Evolutionary conservation across 1,140 invertebrate genomes (phyloP).

Genomic region (Nephila pilipes): DNA sequence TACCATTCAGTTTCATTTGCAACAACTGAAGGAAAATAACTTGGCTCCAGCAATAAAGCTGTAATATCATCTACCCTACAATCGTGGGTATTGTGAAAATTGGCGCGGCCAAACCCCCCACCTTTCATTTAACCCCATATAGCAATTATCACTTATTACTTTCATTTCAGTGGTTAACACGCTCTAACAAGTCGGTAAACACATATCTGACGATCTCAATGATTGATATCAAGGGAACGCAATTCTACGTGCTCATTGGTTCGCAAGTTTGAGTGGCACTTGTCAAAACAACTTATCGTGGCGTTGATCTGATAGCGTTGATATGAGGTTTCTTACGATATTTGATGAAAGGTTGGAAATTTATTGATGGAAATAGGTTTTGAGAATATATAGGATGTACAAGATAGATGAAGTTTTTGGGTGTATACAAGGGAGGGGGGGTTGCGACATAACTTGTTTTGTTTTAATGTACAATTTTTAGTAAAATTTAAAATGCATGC

Average conservation of each 20-base stretch:
- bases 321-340: not conserved
- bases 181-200: conserved; percentile 39
- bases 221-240: conserved; percentile 11
- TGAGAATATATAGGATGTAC: no score
- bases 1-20: no score
- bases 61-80: not conserved
- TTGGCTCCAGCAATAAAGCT: no score
- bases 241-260: not conserved
- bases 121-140: not conserved
- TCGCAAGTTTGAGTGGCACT: conserved; percentile 14
- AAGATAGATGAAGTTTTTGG: no score
- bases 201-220: not conserved
- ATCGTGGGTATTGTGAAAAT: not conserved
- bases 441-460: no score
- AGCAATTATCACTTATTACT: conserved; percentile 46
- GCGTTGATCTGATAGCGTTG: not conserved
- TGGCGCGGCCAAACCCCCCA: not conserved
- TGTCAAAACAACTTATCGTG: conserved; percentile 8
- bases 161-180: not conserved
- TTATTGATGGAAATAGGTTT: not conserved
- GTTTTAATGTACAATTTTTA: no score
- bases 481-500: no score
- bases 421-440: no score
- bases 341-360: not conserved
- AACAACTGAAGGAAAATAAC: no score